Base-by-base conservation (phyloP, 2,113 vertebrate species). In the Dromiciops gliroides region DNA sequence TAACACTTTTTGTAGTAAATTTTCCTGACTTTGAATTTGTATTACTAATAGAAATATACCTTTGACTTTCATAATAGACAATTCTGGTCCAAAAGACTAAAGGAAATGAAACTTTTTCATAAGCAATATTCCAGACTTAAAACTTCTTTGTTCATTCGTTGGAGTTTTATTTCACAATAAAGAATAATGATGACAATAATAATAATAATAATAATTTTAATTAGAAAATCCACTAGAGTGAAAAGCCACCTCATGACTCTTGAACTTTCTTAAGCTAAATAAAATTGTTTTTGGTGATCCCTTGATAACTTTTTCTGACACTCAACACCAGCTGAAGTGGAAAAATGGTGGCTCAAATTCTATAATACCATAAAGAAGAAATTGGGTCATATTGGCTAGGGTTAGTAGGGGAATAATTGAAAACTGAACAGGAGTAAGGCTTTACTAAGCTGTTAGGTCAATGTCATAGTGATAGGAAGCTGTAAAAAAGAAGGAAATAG, bases 181-280 rank as follows among this genome's bases (percentile, higher is more conserved):
- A n/a, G n/a, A n/a, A n/a, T n/a, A n/a, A n/a, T n/a, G n/a, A n/a
- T n/a, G n/a, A n/a, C n/a, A n/a, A n/a, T n/a, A n/a, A n/a, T 93
- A 95, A 25, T 48, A 90, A 91, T 26, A 94, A 95, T 89, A 92
- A 91, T 51, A 92, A 91, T 94, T 96, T 97, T 97, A 95, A 95
- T 60, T 96, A 92, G 95, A 37, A 95, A 94, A 94, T 96, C 93
- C 92, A 95, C 91, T 92, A 94, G 92, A 95, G 91, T 97, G 90
- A 97, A 52, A 97, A 98, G 96, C 97, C 94, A 97, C 89, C 95
- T 95, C 52, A 12, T 96, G 95, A 97, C 95, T 96, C 92, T 97
- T 97, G 96, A 97, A 97, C 96, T 97, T 97, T 97, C 96, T 95
- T 97, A 97, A 97, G 94, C 94, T 97, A 98, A 97, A 96, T 97